Evolutionary conservation across 1,140 invertebrate species (phyloP), one percentile per base, ranked within the genome.

Genomic region (Drosophila rhopaloa): DNA sequence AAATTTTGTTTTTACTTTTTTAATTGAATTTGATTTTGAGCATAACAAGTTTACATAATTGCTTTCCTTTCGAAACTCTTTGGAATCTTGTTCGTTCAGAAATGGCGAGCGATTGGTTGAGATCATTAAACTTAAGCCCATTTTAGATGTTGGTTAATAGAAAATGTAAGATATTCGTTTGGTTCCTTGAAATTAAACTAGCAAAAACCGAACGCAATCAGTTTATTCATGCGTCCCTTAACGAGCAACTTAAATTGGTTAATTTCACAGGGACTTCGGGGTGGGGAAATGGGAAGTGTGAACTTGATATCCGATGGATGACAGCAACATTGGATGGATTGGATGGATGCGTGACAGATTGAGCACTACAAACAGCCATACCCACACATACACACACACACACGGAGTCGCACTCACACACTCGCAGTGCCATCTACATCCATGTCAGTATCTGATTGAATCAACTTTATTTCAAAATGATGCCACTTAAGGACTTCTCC

Each of bases 401-500:
- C 7, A 51, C 9, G 11, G 37, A 38, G 9, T 10, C 37, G 37
- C 53, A 61, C 60, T 55, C 47, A 43, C 55, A 56, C 44, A 55
- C 55, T 40, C 54, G 44, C 35, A 63, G 24, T 48, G 27, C 46
- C 27, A 72, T 13, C 40, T 14, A 41, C 44, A 58, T 14, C 14
- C 54, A 75, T 61, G 54, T 53, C 75, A 72, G 79, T 77, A 54
- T 70, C 85, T 90, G 85, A 91, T 90, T 91, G 86, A 90, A 91
- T 91, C 86, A 90, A 91, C 88, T 90, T 90, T 90, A 90, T 91
- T 90, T 90, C 82, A 75, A 90, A 90, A 90, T 90, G 76, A 90
- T 90, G 86, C 86, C 88, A 90, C 88, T 90, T 90, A 90, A 68
- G 61, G 61, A 53, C 60, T 65, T 13, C 29, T 62, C 14, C 11